A percentile compares a stretch with the other conserved stretches of the same genome.
These are phyloP conservation scores for Sitobion miscanthi DNA, from an alignment of 1,140 invertebrate genomes.

Conservation along the genomic window DNA sequence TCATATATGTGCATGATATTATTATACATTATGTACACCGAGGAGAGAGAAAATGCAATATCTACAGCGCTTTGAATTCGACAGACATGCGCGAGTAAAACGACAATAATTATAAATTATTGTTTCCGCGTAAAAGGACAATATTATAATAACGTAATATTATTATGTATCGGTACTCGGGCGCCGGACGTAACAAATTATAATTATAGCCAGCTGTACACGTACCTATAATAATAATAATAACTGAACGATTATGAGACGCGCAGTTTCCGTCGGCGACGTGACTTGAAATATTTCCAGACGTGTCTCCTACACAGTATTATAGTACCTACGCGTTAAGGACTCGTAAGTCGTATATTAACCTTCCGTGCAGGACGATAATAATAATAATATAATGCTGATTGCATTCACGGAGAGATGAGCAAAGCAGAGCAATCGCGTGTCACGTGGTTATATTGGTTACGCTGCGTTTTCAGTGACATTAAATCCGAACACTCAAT, in stretches of 20 bases:
- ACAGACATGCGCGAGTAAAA: background rate
- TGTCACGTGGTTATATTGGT: background rate
- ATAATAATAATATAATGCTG: background rate
- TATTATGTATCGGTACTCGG: background rate
- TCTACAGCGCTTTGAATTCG: background rate
- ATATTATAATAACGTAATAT: background rate
- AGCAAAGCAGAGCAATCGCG: background rate
- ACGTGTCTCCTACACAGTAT: background rate
- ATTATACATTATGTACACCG: background rate
- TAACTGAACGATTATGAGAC: background rate
- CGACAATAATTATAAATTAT: conserved; percentile 3
- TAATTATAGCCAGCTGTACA: background rate
- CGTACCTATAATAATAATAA: background rate
- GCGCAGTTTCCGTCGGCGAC: background rate
- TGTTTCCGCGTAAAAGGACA: background rate
- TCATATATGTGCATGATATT: too few species aligned
- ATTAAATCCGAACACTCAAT: background rate
- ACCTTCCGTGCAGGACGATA: background rate
- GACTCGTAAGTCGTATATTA: background rate
- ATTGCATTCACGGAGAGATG: background rate
- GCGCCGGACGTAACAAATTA: background rate
- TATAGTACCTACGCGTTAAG: background rate
- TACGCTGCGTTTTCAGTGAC: background rate
- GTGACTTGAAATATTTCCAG: background rate
- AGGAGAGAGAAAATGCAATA: background rate